phyloP scores from a whole-genome alignment of 2,797 vertebrate genomes.

The Monodelphis domestica region DNA sequence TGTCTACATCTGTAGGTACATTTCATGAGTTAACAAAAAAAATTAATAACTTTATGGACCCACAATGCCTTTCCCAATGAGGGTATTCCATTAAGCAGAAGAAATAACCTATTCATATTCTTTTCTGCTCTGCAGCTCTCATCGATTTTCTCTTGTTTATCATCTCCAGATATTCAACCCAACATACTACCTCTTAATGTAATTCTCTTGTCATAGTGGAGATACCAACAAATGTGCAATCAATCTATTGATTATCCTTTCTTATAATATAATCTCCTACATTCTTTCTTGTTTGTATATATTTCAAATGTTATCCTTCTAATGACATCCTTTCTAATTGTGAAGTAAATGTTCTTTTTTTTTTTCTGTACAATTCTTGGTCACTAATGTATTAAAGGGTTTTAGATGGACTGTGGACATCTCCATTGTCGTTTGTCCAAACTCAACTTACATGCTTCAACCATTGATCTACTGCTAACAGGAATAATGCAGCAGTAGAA shows the following conservation, averaged over 20 bases:
- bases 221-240: background rate
- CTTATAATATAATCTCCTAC: background rate
- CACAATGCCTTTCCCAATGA: background rate
- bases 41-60: background rate
- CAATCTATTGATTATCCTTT: background rate
- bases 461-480: background rate
- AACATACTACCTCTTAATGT: background rate
- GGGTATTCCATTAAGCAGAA: background rate
- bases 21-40: conserved; percentile 31
- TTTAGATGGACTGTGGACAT: background rate
- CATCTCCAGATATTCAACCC: background rate
- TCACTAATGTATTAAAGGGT: background rate
- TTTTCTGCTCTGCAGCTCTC: background rate
- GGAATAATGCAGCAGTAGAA: background rate
- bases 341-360: background rate
- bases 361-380: background rate
- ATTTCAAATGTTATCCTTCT: background rate
- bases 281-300: background rate
- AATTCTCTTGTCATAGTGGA: background rate
- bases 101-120: background rate
- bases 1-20: background rate
- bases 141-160: background rate
- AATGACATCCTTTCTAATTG: background rate
- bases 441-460: background rate
- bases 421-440: background rate